Percentiles rank a stretch among this genome's conserved stretches.
phyloP scores from a whole-genome alignment of 2,113 vertebrate genomes.

The Otocyon megalotis region DNA sequence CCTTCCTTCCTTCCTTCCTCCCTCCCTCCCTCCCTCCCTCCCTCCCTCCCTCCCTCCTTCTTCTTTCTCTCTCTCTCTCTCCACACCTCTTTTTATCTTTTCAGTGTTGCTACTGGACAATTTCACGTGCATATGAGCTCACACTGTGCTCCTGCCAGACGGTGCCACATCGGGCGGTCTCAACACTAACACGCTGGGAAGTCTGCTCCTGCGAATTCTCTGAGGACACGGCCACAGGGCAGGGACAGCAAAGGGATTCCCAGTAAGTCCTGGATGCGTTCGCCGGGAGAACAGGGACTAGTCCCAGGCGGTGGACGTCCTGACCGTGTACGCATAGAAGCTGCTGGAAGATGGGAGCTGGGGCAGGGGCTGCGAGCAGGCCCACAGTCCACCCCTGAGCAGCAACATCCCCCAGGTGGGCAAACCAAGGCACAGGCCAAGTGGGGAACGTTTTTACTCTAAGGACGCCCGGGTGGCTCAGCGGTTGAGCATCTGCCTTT shows the following conservation, averaged over 20 bases:
- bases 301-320: accelerated
- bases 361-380: neutral
- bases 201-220: neutral
- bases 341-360: accelerated
- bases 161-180: neutral
- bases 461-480: no score
- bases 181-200: neutral
- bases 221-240: accelerated
- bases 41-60: no score
- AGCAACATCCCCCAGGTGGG: neutral
- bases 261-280: neutral
- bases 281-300: accelerated
- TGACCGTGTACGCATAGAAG: accelerated
- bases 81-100: neutral
- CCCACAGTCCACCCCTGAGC: accelerated
- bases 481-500: no score
- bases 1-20: no score
- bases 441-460: no score
- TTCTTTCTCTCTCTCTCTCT: neutral
- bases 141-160: neutral
- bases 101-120: neutral
- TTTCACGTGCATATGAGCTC: neutral
- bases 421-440: no score
- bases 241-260: neutral
- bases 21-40: no score